Evolutionary conservation across 2,888 invertebrate species (phyloP), one percentile per base, ranked within the genome.

Genomic region (Stenichneumon culpator): DNA sequence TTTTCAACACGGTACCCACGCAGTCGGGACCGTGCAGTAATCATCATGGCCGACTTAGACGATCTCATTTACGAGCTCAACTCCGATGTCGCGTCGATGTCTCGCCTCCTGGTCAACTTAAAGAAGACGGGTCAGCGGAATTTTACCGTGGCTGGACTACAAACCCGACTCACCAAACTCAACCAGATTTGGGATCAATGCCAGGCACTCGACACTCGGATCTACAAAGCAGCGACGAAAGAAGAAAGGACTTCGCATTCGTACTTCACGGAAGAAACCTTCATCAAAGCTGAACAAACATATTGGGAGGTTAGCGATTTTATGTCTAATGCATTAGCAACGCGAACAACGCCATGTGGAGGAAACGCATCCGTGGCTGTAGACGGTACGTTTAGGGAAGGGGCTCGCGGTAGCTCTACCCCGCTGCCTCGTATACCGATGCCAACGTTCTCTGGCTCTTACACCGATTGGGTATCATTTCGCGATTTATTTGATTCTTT

Each of bases 391-490:
- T 28, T 28, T 28, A 28, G 25, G 3, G 25, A 28, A 28, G 25
- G 25, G 25, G 28, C 65, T n/a, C 77, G 67, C 22, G 36, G 7
- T 25, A 36, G 14, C 39, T 11, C 54, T 16, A 25, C 54, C 16
- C 77, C 52, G 16, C 54, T 79, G n/a, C 78, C 60, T 32, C 78
- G 60, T 60, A 79, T 79, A n/a, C 78, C 78, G 5, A 32, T 79
- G 78, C 69, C 69, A 14, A 63, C 22, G 2, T 79, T 69, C 7
- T 69, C 78, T 0, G 69, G 69, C 2, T 69, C 78, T 0, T 77
- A 67, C 39, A 67, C 67, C 9, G 67, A 77, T 5, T 69, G 69
- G 78, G 36, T 75, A 14, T 50, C 52, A 11, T 65, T 75, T 65
- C 32, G 65, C 32, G 32, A 75, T 50, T 65, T 65, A 19, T 79